These are phyloP conservation scores for Horisme vitalbata DNA, from an alignment of 2,888 invertebrate genomes.

Conservation along the genomic window DNA sequence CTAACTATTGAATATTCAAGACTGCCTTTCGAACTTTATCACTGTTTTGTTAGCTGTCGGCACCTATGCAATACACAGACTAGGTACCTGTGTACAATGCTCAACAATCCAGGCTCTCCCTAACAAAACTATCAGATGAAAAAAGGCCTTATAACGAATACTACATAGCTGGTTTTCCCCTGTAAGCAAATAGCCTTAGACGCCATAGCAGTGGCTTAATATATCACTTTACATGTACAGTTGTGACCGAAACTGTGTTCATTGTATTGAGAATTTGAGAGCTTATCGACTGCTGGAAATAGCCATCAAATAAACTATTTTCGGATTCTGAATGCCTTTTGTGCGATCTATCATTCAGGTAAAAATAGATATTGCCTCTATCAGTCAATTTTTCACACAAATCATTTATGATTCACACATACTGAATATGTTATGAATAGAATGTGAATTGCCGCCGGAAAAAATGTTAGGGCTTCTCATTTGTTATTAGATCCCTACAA, in stretches of 20 bases:
- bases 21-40: slow-evolving; percentile 1
- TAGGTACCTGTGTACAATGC: neutral
- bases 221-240: slow-evolving; percentile 2
- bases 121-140: neutral
- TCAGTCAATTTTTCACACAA: too few species aligned
- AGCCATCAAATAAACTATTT: slow-evolving; percentile 2
- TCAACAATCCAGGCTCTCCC: neutral
- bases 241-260: slow-evolving; percentile 1
- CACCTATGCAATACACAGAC: neutral
- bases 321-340: neutral
- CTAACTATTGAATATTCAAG: slow-evolving; percentile 1
- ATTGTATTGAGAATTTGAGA: slow-evolving; percentile 6
- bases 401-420: too few species aligned
- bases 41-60: neutral
- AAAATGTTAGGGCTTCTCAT: too few species aligned
- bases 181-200: neutral
- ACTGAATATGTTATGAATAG: too few species aligned
- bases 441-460: too few species aligned
- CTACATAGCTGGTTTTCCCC: neutral
- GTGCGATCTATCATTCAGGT: neutral
- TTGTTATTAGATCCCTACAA: too few species aligned
- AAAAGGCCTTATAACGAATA: neutral
- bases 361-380: too few species aligned
- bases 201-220: neutral
- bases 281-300: slow-evolving; percentile 4